phyloP scores from a whole-genome alignment of 2,113 vertebrate genomes.

The Phylloscopus trochilus region DNA sequence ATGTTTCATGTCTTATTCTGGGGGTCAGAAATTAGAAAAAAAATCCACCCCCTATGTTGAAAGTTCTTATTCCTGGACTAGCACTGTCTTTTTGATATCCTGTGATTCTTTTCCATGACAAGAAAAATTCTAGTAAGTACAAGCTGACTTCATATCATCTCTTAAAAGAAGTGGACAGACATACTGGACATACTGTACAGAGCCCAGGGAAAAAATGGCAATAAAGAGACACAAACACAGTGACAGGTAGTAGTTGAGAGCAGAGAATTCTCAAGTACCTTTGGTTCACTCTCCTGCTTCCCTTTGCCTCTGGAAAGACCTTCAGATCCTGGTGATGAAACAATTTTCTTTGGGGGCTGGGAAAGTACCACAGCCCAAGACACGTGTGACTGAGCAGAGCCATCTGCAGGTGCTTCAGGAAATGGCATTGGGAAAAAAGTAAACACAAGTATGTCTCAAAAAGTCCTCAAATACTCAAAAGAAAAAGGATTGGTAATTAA shows the following conservation, averaged over 20 bases:
- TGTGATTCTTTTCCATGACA: neutral
- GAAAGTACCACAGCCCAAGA: constrained; percentile 62
- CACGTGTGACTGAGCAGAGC: constrained; percentile 48
- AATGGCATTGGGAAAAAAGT: neutral
- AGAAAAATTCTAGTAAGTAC: neutral
- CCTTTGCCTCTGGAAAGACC: constrained; percentile 31
- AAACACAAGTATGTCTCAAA: neutral
- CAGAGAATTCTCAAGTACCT: constrained; percentile 44
- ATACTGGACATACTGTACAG: neutral
- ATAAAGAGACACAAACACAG: neutral
- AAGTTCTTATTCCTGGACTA: neutral
- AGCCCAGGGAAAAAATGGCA: neutral
- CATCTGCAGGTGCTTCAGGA: constrained; percentile 57
- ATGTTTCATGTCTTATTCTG: neutral
- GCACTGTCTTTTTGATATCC: neutral
- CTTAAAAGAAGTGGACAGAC: neutral
- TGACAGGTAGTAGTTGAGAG: neutral
- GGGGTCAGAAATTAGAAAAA: neutral
- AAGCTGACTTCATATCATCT: neutral
- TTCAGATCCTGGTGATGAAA: constrained; percentile 43
- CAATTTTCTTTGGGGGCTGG: constrained; percentile 46
- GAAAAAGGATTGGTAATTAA: neutral
- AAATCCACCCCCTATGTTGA: neutral
- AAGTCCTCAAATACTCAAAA: neutral
- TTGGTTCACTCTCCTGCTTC: neutral